Percentiles rank a stretch among this genome's conserved stretches.
phyloP scores from a whole-genome alignment of 2,888 invertebrate genomes.

The Timema podura region DNA sequence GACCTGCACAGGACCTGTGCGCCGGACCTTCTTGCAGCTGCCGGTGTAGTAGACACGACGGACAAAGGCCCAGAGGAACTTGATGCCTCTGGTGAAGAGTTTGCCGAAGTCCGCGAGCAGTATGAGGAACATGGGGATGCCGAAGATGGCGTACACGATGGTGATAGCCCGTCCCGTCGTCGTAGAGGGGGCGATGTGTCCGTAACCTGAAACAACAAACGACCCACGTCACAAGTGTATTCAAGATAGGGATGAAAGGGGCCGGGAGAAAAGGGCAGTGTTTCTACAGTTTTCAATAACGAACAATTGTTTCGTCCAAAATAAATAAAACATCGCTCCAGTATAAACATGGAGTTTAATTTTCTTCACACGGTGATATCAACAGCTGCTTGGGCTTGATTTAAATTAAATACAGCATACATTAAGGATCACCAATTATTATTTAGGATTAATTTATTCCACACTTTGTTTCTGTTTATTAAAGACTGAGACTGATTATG shows the following conservation, averaged over 20 bases:
- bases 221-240: constrained; percentile 36
- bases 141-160: constrained; percentile 89
- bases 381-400: no score
- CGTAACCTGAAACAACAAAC: constrained; percentile 69
- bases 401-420: no score
- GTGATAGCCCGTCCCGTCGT: constrained; percentile 79
- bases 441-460: no score
- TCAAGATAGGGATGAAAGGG: neutral
- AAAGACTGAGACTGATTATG: no score
- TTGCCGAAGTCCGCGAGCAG: constrained; percentile 94
- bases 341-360: no score
- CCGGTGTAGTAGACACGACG: constrained; percentile 81
- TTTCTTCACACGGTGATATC: no score
- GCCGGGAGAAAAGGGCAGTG: no score
- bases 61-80: constrained; percentile 85
- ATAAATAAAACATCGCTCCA: no score
- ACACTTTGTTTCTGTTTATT: no score
- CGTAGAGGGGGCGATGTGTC: constrained; percentile 92
- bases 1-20: constrained; percentile 72
- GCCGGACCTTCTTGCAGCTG: constrained; percentile 71
- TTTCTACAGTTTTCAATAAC: no score
- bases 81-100: constrained; percentile 83
- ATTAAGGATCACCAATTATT: no score
- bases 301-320: no score
- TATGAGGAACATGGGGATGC: constrained; percentile 93